Evolutionary conservation across 92 coral and sea anemone genomes (phyloP).

Genomic region (Umimayanthus kanabou): DNA sequence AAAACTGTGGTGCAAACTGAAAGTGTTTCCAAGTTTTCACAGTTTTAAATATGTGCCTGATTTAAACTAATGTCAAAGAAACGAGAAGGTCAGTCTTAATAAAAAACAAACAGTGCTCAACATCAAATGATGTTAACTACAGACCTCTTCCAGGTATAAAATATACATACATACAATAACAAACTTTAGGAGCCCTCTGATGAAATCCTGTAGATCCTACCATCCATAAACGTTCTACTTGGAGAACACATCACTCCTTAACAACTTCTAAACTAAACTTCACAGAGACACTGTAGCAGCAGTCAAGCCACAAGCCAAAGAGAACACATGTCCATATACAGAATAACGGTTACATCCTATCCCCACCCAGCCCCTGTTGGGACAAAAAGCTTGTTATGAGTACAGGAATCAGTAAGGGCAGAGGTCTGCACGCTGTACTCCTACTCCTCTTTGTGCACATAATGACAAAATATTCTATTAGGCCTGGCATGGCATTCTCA

Average conservation of each 20-base stretch:
- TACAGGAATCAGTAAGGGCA: background rate
- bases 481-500: background rate
- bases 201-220: background rate
- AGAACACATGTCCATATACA: background rate
- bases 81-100: background rate
- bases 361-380: background rate
- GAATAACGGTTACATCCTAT: background rate
- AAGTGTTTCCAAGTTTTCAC: background rate
- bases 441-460: background rate
- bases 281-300: background rate
- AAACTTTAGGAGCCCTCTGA: background rate
- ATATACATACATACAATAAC: background rate
- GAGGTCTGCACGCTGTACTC: background rate
- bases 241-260: background rate
- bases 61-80: too few species aligned
- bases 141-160: background rate
- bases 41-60: background rate
- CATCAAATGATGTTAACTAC: too few species aligned
- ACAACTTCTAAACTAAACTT: background rate
- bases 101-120: too few species aligned
- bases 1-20: background rate
- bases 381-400: background rate
- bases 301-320: background rate
- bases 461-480: background rate
- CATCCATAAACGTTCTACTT: too few species aligned